These are phyloP conservation scores for Channa maculata DNA, from an alignment of 2,113 vertebrate species.

Conservation along the genomic window DNA sequence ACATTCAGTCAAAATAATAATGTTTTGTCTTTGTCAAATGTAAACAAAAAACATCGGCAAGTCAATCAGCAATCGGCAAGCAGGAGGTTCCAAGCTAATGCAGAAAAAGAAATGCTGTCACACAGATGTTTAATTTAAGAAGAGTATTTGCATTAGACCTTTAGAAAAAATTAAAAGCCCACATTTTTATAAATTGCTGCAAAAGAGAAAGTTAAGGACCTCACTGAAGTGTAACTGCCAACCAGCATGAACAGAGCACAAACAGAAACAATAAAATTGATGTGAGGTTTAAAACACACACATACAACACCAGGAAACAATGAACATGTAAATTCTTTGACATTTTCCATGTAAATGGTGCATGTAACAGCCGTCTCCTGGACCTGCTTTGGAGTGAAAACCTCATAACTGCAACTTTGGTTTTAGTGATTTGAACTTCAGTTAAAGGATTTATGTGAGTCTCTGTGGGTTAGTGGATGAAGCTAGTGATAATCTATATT, in stretches of 20 bases:
- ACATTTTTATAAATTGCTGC: slow-evolving; percentile 29
- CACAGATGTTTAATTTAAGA: slow-evolving; percentile 47
- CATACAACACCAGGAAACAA: slow-evolving; percentile 38
- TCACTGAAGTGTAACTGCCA: slow-evolving; percentile 17
- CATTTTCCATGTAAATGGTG: slow-evolving; percentile 8
- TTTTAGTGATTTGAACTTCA: slow-evolving; percentile 4
- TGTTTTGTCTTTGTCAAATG: slow-evolving; percentile 74
- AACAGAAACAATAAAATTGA: slow-evolving; percentile 33
- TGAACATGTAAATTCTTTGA: slow-evolving; percentile 13
- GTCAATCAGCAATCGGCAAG: no score
- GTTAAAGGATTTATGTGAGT: not conserved
- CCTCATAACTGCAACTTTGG: slow-evolving; percentile 19
- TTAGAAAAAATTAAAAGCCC: slow-evolving; percentile 42
- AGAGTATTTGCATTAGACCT: slow-evolving; percentile 42
- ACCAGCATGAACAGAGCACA: slow-evolving; percentile 10
- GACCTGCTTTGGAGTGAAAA: slow-evolving; percentile 22
- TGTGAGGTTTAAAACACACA: slow-evolving; percentile 24
- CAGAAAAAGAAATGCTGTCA: slow-evolving; percentile 49
- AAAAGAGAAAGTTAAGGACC: slow-evolving; percentile 46
- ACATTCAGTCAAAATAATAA: slow-evolving; percentile 77
- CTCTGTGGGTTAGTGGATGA: not conserved
- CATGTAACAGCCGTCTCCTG: not conserved
- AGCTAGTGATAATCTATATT: not conserved
- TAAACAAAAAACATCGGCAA: slow-evolving; percentile 75
- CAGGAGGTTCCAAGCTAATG: slow-evolving; percentile 36